Evolutionary conservation across 2,797 vertebrate species (phyloP).

Genomic region (Parotocinclus haroldoi): DNA sequence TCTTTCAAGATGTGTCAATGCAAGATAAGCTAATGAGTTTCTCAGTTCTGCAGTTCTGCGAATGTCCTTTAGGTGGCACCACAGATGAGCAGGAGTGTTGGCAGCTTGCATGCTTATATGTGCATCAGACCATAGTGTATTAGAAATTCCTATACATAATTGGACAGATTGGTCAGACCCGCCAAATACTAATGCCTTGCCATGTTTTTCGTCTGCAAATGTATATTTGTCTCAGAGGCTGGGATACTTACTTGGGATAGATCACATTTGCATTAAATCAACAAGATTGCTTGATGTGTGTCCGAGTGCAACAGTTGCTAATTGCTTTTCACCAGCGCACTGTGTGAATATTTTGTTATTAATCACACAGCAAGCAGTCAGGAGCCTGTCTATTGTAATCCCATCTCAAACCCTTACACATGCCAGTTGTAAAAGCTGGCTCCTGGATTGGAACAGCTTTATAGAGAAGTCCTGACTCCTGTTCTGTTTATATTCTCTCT

Average conservation of each 20-base stretch:
- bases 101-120: not conserved
- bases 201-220: too few relatives aligned
- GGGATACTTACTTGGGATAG: constrained; percentile 21
- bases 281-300: not conserved
- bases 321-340: constrained; percentile 4
- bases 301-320: constrained; percentile 10
- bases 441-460: constrained; percentile 8
- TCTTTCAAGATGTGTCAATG: constrained; percentile 27
- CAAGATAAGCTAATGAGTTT: constrained; percentile 20
- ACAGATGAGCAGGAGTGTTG: not conserved
- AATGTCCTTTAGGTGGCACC: constrained; percentile 14
- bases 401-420: not conserved
- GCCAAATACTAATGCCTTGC: too few relatives aligned
- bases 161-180: too few relatives aligned
- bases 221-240: not conserved
- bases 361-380: constrained; percentile 9
- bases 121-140: not conserved
- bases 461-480: not conserved
- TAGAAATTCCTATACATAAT: too few relatives aligned
- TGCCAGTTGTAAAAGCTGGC: constrained; percentile 4
- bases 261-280: constrained; percentile 1
- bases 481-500: constrained; percentile 3
- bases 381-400: constrained; percentile 1
- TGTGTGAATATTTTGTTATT: constrained; percentile 12
- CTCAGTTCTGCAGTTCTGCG: constrained; percentile 6